Base-by-base conservation (phyloP, 30 jellyfish, hydroid and myxozoan genomes). In the Euphysa ruthae region DNA sequence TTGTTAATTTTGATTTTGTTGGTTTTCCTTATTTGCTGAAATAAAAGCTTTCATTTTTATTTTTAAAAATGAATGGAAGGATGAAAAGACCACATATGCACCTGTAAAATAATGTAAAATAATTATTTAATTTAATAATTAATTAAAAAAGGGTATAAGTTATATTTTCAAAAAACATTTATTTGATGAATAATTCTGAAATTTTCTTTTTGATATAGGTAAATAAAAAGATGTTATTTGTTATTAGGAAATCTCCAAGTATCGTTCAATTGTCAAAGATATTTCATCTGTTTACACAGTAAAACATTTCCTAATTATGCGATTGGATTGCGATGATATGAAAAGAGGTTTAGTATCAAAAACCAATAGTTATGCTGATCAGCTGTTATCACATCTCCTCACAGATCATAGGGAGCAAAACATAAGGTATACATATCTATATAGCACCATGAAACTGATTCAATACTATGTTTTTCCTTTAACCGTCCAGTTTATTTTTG, bases 351-450 rank as follows among this genome's bases (percentile, higher is more conserved):
- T 86, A 26, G 82, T 82, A 4, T 70, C 82, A 49, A 79, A 62
- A 56, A 92, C 93, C 26, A 82, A 86, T 43, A 71, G 87, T 20
- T 86, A 55, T 58, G 96, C 93, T 5, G 96, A 86, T n/a, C 79
- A n/a, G 72, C 78, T 86, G 1, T 82, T 86, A 27, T 33, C 77
- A 24, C 68, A 77, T 26, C 71, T 86, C 4, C 93, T 93, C n/a
- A 86, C 56, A 18, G 96, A 86, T 35, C 94, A 86, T 58, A 66
- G 94, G 26, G 83, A 73, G 24, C 92, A 86, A 32, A 86, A 79
- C 58, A 55, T 75, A 43, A 58, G 93, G 96, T 86, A 32, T n/a
- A n/a, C n/a, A n/a, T n/a, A n/a, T n/a, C n/a, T n/a, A n/a, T n/a
- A n/a, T n/a, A n/a, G n/a, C n/a, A n/a, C n/a, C n/a, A n/a, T n/a